Percentiles rank a stretch among this genome's conserved stretches.
These are phyloP conservation scores for Aspidoscelis tigris DNA, from an alignment of 2,113 vertebrate species.

Conservation along the genomic window DNA sequence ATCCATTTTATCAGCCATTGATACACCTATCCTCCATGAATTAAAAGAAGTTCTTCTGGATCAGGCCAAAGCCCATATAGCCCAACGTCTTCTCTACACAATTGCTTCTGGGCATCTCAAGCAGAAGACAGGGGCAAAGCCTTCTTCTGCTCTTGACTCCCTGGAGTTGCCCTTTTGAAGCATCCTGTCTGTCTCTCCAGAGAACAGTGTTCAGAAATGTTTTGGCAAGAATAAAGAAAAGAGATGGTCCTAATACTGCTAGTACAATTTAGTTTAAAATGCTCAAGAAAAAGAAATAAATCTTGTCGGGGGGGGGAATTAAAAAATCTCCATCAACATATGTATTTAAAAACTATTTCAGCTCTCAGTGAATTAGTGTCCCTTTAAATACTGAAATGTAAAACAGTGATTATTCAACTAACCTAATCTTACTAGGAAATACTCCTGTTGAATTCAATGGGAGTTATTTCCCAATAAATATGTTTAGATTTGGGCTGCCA, in stretches of 20 bases:
- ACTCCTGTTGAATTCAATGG: neutral
- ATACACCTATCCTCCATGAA: too few species aligned
- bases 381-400: conserved; percentile 67
- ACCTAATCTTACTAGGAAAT: conserved; percentile 10
- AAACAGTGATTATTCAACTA: conserved; percentile 37
- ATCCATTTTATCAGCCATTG: too few species aligned
- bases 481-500: conserved; percentile 14
- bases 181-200: too few species aligned
- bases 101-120: too few species aligned
- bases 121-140: too few species aligned
- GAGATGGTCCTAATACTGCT: neutral
- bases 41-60: too few species aligned
- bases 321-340: neutral
- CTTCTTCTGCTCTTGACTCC: too few species aligned
- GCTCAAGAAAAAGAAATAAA: neutral
- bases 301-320: too few species aligned
- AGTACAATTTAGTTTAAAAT: neutral
- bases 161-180: too few species aligned
- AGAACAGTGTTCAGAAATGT: conserved; percentile 1
- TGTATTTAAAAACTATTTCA: neutral
- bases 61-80: too few species aligned
- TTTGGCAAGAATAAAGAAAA: neutral
- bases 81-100: too few species aligned
- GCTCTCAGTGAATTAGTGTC: conserved; percentile 62
- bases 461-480: conserved; percentile 1